Conservation (phyloP, 2,888 invertebrate genomes). For the Trissoscelio sp. region DNA sequence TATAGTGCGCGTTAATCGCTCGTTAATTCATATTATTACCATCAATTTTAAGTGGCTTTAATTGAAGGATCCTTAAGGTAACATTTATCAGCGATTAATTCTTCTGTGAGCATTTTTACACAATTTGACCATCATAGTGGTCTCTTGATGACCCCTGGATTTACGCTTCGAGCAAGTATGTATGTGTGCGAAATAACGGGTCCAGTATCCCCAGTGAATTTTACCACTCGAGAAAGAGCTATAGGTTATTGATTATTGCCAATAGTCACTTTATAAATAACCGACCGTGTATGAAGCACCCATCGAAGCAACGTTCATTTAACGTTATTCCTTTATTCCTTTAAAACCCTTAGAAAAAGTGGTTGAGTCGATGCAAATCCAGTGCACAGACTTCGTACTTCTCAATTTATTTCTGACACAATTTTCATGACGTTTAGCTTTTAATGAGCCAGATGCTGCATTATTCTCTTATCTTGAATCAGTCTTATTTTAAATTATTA, state of each 20-base stretch:
- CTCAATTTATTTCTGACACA: not conserved
- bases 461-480: no score
- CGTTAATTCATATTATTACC: no score
- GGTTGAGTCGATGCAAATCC: conserved; percentile 8
- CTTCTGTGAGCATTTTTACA: conserved; percentile 14
- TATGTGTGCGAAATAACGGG: conserved; percentile 46
- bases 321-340: not conserved
- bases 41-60: not conserved
- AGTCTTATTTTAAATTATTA: no score
- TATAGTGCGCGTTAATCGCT: not conserved
- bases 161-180: conserved; percentile 19
- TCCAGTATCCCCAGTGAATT: conserved; percentile 72
- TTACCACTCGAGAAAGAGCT: conserved; percentile 73
- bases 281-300: conserved; percentile 78
- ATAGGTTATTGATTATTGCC: conserved; percentile 82
- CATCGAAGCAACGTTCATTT: conserved; percentile 74
- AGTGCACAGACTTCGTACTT: not conserved
- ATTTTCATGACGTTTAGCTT: not conserved
- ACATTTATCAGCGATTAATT: not conserved
- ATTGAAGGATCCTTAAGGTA: not conserved
- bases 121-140: conserved; percentile 6
- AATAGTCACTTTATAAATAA: conserved; percentile 82
- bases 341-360: conserved; percentile 1
- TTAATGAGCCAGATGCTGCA: not conserved
- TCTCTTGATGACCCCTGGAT: conserved; percentile 34